Conservation (phyloP, 2,888 invertebrate genomes). For the Rhagophthalmus giganteus region DNA sequence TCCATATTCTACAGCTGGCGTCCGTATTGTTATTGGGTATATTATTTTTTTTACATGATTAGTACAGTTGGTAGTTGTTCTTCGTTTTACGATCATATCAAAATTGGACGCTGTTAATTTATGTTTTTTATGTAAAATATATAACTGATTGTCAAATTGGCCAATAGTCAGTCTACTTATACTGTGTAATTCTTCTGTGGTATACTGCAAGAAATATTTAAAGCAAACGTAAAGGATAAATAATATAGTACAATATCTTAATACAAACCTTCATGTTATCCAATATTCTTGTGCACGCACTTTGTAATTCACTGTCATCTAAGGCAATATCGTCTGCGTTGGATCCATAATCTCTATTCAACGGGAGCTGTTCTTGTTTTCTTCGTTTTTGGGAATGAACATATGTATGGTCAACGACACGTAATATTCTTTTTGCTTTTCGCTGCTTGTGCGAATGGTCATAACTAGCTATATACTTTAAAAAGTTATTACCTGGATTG, state of each 20-base stretch:
- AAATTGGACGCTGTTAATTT: conserved; percentile 1
- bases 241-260: no score
- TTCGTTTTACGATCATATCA: neutral
- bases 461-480: neutral
- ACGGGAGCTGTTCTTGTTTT: neutral
- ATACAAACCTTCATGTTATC: conserved; percentile 1
- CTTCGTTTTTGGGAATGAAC: neutral
- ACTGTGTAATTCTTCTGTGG: neutral
- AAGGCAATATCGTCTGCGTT: neutral
- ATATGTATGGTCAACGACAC: neutral
- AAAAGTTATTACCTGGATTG: conserved; percentile 4
- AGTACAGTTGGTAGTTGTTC: neutral
- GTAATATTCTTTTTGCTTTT: neutral
- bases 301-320: neutral
- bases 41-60: neutral
- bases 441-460: neutral
- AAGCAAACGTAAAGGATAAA: neutral
- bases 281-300: neutral
- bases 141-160: neutral
- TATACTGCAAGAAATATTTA: neutral
- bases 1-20: neutral
- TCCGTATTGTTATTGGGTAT: neutral
- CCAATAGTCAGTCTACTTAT: neutral
- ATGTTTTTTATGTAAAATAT: neutral
- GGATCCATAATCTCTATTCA: neutral